These are phyloP conservation scores for Synergus gifuensis DNA, from an alignment of 2,888 invertebrate species.

Conservation along the genomic window DNA sequence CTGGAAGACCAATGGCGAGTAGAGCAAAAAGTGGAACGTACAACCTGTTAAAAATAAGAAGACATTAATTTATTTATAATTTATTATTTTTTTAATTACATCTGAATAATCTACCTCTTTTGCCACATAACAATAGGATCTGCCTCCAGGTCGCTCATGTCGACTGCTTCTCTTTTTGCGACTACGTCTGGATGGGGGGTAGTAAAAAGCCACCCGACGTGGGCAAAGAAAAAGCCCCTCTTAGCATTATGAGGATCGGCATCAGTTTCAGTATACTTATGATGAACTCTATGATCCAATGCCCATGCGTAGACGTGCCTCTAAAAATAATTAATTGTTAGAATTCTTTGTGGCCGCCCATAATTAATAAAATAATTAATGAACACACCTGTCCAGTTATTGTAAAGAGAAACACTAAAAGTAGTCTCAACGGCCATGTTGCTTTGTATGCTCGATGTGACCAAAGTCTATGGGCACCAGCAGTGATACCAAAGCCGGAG, in stretches of 20 bases:
- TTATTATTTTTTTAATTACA: not conserved
- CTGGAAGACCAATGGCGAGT: constrained; percentile 84
- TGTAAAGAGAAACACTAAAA: constrained; percentile 86
- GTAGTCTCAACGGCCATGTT: constrained; percentile 83
- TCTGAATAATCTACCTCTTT: constrained; percentile 79
- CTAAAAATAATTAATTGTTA: constrained; percentile 75
- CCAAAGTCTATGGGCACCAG: constrained; percentile 90
- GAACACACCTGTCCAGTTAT: constrained; percentile 87
- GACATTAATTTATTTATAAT: not conserved
- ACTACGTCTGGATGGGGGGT: constrained; percentile 91
- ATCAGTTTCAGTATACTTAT: constrained; percentile 92
- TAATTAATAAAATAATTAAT: not conserved
- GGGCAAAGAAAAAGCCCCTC: constrained; percentile 93
- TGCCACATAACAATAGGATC: constrained; percentile 89
- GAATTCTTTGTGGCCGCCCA: not conserved
- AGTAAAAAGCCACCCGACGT: constrained; percentile 94
- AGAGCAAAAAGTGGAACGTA: constrained; percentile 86
- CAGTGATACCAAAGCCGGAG: constrained; percentile 91
- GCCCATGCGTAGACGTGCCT: constrained; percentile 92
- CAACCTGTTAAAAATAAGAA: constrained; percentile 79
- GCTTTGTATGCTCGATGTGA: constrained; percentile 89
- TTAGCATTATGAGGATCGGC: constrained; percentile 92
- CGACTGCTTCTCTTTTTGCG: constrained; percentile 83
- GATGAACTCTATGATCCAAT: constrained; percentile 92
- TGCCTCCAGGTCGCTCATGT: constrained; percentile 85